Conservation (phyloP, 2,797 vertebrate genomes). For the Malacoraja senta region DNA sequence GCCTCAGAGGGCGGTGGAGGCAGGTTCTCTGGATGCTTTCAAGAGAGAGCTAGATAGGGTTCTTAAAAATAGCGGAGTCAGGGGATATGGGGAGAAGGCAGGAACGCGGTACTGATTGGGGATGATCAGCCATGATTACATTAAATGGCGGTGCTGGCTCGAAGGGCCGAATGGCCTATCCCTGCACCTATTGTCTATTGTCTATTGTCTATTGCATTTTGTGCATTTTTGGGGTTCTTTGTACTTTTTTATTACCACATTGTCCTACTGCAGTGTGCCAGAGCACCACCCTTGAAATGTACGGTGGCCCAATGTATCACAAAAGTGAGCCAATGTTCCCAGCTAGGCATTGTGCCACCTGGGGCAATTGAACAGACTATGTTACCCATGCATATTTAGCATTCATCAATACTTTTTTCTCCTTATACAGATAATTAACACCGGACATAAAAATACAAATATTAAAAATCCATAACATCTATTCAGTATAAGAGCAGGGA, state of each 20-base stretch:
- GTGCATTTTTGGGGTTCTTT: neutral
- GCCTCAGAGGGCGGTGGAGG: too few species aligned
- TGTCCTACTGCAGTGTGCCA: neutral
- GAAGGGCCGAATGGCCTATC: too few species aligned
- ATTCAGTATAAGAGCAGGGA: too few species aligned
- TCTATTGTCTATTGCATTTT: neutral
- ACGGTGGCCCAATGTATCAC: neutral
- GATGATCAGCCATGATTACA: too few species aligned
- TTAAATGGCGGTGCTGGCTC: too few species aligned
- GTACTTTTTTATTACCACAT: neutral
- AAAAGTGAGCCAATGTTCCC: neutral
- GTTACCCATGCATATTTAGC: neutral
- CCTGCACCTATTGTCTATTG: too few species aligned
- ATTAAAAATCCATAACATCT: conserved; percentile 29
- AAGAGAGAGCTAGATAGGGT: too few species aligned
- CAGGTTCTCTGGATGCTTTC: too few species aligned
- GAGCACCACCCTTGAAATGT: neutral
- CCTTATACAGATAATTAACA: conserved; percentile 13
- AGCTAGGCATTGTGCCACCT: neutral
- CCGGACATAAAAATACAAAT: neutral
- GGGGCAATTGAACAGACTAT: neutral
- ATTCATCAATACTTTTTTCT: conserved; percentile 31
- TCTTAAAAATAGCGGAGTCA: too few species aligned
- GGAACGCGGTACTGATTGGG: too few species aligned
- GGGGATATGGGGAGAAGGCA: too few species aligned